These are phyloP conservation scores for Spondyliosoma cantharus DNA, from an alignment of 2,797 vertebrate genomes.

Conservation along the genomic window DNA sequence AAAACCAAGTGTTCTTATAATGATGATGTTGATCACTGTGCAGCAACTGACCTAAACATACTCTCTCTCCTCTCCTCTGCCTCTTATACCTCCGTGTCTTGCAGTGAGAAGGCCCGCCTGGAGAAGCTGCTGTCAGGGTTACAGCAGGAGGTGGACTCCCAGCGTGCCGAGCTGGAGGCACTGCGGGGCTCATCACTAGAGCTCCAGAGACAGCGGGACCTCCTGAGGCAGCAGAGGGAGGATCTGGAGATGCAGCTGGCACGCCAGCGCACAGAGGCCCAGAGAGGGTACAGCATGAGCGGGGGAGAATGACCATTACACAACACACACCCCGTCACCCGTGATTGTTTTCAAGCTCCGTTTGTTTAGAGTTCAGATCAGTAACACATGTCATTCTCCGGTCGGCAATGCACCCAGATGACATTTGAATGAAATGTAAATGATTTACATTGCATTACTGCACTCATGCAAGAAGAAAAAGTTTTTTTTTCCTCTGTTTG, in stretches of 20 bases:
- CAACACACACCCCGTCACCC: slow-evolving; percentile 69
- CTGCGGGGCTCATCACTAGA: slow-evolving; percentile 77
- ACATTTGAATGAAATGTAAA: slow-evolving; percentile 74
- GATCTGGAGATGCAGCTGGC: slow-evolving; percentile 81
- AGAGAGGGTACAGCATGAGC: slow-evolving; percentile 81
- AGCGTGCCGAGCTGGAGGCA: slow-evolving; percentile 75
- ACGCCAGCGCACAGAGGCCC: slow-evolving; percentile 76
- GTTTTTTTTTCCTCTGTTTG: slow-evolving; percentile 42
- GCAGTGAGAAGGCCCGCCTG: slow-evolving; percentile 84
- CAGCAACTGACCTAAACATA: slow-evolving; percentile 9
- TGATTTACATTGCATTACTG: slow-evolving; percentile 75
- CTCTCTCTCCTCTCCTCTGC: background rate
- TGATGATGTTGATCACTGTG: slow-evolving; percentile 16
- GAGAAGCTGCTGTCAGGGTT: slow-evolving; percentile 76
- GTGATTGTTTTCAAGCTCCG: slow-evolving; percentile 71
- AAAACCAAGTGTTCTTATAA: slow-evolving; percentile 7
- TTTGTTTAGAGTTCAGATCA: slow-evolving; percentile 83
- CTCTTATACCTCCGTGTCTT: slow-evolving; percentile 2
- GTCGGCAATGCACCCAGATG: slow-evolving; percentile 67
- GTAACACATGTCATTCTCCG: slow-evolving; percentile 81
- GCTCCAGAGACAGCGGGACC: slow-evolving; percentile 81
- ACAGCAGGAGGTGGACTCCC: slow-evolving; percentile 76
- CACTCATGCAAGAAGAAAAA: slow-evolving; percentile 61
- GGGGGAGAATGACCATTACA: slow-evolving; percentile 63
- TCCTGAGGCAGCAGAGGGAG: slow-evolving; percentile 82